These are phyloP conservation scores for Thera britannica DNA, from an alignment of 2,888 invertebrate species.

Conservation along the genomic window DNA sequence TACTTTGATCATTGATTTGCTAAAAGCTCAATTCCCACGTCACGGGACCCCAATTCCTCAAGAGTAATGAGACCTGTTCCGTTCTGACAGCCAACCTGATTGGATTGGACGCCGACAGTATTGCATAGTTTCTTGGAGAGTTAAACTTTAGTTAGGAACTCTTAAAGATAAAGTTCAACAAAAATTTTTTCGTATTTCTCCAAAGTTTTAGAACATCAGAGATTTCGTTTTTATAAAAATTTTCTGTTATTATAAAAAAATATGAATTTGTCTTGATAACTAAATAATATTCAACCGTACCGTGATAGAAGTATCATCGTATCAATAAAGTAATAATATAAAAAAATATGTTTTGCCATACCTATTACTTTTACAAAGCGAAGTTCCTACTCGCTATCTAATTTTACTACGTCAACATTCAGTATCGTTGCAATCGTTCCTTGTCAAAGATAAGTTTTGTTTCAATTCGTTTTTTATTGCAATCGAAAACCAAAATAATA, in stretches of 20 bases:
- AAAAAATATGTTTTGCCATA: too few relatives aligned
- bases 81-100: constrained; percentile 8
- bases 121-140: neutral
- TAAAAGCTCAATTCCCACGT: constrained; percentile 1
- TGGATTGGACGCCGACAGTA: neutral
- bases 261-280: neutral
- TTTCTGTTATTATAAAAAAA: too few relatives aligned
- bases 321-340: too few relatives aligned
- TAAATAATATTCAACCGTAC: neutral
- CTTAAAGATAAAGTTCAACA: neutral
- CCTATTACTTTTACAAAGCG: too few relatives aligned
- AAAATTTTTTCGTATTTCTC: neutral
- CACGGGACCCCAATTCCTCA: constrained; percentile 6
- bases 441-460: too few relatives aligned
- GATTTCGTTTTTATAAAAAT: too few relatives aligned
- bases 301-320: neutral
- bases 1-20: neutral
- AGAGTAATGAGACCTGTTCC: constrained; percentile 14
- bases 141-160: neutral
- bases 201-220: neutral
- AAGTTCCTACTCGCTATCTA: too few relatives aligned
- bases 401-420: too few relatives aligned
- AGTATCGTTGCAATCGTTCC: too few relatives aligned
- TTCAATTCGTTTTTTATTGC: too few relatives aligned
- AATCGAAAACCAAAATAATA: too few relatives aligned